Evolutionary conservation across 2,888 invertebrate species (phyloP), one percentile per base, ranked within the genome.

Genomic region (Andrena haemorrhoa): DNA sequence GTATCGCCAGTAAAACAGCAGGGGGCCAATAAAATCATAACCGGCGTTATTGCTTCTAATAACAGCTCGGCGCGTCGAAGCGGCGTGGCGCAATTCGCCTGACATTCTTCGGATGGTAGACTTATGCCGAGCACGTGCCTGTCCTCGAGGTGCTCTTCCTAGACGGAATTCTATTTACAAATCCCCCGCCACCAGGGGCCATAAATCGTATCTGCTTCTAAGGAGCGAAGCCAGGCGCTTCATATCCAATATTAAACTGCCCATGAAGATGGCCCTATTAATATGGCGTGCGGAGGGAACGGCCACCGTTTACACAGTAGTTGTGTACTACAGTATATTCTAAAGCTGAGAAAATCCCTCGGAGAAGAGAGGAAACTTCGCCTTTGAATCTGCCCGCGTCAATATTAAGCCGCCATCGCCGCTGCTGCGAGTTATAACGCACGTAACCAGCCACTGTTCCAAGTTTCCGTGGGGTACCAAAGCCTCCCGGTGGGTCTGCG

Each of bases 201-300:
- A 88, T 90, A 90, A 89, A 90, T 90, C 88, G 84, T 86, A 88
- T 88, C 88, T 79, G 85, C 75, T 85, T 82, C 80, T 88, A 89
- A 89, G 85, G 85, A 85, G 73, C 78, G 85, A 26, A 10, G 79
- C 81, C 84, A 73, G 53, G 72, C 65, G 72, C 81, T 63, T 60
- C 82, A 74, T 80, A 85, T 83, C 85, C 81, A 71, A 86, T 88
- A 86, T 88, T 88, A 88, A 88, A 83, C 84, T 70, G 81, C 58
- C 81, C 83, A 83, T 79, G 86, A 73, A 82, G 84, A 85, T 82
- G 77, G 70, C 63, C 79, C 69, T 87, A 87, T 87, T 87, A 86
- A 87, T 87, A 86, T 86, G 79, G 82, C 63, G 75, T 70, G 63
- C 76, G 8, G 72, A 56, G 70, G 70, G 81, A 60, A 69, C 64